Conservation (phyloP, 2,113 vertebrate genomes). For the Trogon melanurus region DNA sequence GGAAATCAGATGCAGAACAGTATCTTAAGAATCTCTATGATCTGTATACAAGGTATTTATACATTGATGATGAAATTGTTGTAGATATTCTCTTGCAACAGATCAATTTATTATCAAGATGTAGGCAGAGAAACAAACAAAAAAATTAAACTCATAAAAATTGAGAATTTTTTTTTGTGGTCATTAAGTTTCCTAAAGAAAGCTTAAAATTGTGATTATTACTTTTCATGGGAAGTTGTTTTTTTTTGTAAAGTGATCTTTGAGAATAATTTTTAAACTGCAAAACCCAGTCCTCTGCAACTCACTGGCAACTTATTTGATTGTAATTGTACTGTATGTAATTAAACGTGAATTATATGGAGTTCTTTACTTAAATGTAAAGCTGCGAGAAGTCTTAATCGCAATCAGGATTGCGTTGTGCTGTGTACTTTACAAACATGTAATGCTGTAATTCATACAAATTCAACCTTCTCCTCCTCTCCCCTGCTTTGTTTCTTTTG, state of each 20-base stretch:
- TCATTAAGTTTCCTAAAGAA: neutral
- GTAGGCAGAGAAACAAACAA: neutral
- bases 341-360: neutral
- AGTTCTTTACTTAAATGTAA: neutral
- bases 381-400: conserved; percentile 6
- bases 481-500: conserved; percentile 62
- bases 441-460: conserved; percentile 39
- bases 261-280: neutral
- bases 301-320: neutral
- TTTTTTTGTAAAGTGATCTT: neutral
- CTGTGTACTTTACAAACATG: conserved; percentile 14
- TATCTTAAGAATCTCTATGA: conserved; percentile 98
- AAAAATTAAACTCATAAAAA: neutral
- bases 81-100: neutral
- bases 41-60: conserved; percentile 90
- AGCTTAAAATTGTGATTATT: neutral
- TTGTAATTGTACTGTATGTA: neutral
- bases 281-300: neutral
- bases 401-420: conserved; percentile 2
- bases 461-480: conserved; percentile 45
- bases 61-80: neutral
- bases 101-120: neutral
- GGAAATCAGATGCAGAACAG: conserved; percentile 92
- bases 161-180: fast-evolving
- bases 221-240: neutral